Evolutionary conservation across 2,113 vertebrate species (phyloP), one percentile per base, ranked within the genome.

Genomic region (Cephalopterus ornatus): DNA sequence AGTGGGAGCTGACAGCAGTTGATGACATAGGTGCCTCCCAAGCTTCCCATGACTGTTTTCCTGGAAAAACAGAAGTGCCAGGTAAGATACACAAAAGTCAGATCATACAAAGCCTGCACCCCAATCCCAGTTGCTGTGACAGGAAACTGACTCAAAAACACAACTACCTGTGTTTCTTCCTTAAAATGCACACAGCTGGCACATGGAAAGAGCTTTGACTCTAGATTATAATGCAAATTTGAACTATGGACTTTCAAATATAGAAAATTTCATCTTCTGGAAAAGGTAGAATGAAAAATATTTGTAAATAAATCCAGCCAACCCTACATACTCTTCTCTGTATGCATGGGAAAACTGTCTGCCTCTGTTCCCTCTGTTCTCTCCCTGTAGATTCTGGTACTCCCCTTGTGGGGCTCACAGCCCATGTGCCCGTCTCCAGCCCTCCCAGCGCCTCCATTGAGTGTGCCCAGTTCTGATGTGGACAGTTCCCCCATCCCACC

Each of bases 351-450:
- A 33, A 86, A 37, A 75, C 35, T 44, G 8, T 19, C 26, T 78
- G 22, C 16, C 24, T 59, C 56, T 53, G 22, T n/a, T 13, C 33
- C 17, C 44, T 27, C 26, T 50, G 49, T 50, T 50, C 49, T 26
- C 7, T 3, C 24, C 8, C 20, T 2, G 6, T 24, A 75, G 46
- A 12, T 4, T 2, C n/a, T 11, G 0, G 8, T 39, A 14, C 26
- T 41, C 30, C 49, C 42, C 9, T 28, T 5, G 2, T 44, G 42
- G 9, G 14, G 4, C 2, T 80, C 10, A 13, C 9, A 50, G 26
- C 7, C 37, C 16, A 5, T 0, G 0, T 53, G 19, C 5, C 4
- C 20, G 22, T 13, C 26, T 46, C n/a, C 4, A 8, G 32, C 26
- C 81, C 26, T 65, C 35, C 11, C 21, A 53, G n/a, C 26, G 22